Base-by-base conservation (phyloP, 2,113 vertebrate genomes). In the Mungos mungo region DNA sequence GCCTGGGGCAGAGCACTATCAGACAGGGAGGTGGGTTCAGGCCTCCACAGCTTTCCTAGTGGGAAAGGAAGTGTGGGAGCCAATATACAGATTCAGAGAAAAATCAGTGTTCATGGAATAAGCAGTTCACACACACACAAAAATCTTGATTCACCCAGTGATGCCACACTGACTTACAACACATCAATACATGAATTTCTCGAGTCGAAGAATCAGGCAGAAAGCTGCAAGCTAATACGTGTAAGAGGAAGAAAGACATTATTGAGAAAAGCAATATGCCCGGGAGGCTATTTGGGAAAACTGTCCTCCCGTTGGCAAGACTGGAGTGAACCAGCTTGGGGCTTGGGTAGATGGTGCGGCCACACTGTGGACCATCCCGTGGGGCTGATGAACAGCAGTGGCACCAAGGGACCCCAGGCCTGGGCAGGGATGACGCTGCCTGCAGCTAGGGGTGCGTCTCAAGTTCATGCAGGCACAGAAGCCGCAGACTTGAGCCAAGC, bases 281-380 rank as follows among this genome's bases (percentile, higher is more conserved):
- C 9, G 2, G 27, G 45, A n/a, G 54, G 23, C n/a, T 11, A 7
- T 60, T 38, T 11, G 2, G 4, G n/a, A 57, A 41, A 21, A 72
- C 29, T 1, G 45, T 25, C 18, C 66, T 82, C 54, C 54, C 0
- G 0, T 1, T 3, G 33, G 79, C 63, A 60, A 84, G 54, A 25
- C 68, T 0, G 47, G 52, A n/a, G 66, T 14, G 38, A 81, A 4
- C 23, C 41, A 68, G 71, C 4, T 10, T 54, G 15, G n/a, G 52
- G 79, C 72, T 72, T 38, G 66, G 29, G 84, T 23, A 15, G 65
- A 71, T 85, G 16, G 33, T 14, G 13, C 7, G 5, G 77, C n/a
- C 57, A 45, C 8, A 11, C 0, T 27, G 13, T 3, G 33, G 10
- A 23, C 11, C 2, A 25, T 27, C 25, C 13, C 25, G 0, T 25